Evolutionary conservation across 2,797 vertebrate species (phyloP), one percentile per base, ranked within the genome.

Genomic region (Euphonia xanthogaster): DNA sequence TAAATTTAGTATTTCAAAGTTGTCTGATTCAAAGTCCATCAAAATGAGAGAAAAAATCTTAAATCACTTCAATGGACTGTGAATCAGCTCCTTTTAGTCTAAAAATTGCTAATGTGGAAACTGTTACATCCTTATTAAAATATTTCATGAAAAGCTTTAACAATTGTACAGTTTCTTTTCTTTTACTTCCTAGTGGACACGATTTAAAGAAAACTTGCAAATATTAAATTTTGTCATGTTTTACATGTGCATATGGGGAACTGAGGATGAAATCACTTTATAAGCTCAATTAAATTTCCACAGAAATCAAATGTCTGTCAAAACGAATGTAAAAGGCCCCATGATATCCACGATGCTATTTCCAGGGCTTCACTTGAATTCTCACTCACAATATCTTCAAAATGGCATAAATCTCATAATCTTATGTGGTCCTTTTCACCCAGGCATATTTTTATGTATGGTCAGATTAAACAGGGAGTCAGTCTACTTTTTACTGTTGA

Each of bases 81-180:
- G 75, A 93, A 48, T 82, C 92, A 91, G 80, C 61, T 91, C 50
- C 33, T 96, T 94, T 92, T 91, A 90, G 57, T 87, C 95, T 88
- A 79, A 93, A 84, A 95, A 75, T 40, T 58, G 89, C 86, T 89
- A 67, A 88, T 81, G 87, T 96, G 84, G 75, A 96, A 91, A 61
- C 78, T 90, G 90, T 94, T 93, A 91, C 50, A 94, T 66, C 82
- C 89, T 78, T 95, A 97, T 96, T 97, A 96, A 97, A 96, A 91
- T 85, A 96, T 71, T 94, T 93, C 74, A 61, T 94, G 57, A 92
- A 96, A 95, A 93, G 79, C 87, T 96, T 95, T 90, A 76, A 88
- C 22, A 77, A 74, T 79, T 88, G 86, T 86, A 83, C 27, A 35
- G 79, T 93, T 94, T 95, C 24, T 75, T 76, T 96, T 93, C 24